Evolutionary conservation across 2,797 vertebrate species (phyloP).

Genomic region (Otolemur crassicaudatus): DNA sequence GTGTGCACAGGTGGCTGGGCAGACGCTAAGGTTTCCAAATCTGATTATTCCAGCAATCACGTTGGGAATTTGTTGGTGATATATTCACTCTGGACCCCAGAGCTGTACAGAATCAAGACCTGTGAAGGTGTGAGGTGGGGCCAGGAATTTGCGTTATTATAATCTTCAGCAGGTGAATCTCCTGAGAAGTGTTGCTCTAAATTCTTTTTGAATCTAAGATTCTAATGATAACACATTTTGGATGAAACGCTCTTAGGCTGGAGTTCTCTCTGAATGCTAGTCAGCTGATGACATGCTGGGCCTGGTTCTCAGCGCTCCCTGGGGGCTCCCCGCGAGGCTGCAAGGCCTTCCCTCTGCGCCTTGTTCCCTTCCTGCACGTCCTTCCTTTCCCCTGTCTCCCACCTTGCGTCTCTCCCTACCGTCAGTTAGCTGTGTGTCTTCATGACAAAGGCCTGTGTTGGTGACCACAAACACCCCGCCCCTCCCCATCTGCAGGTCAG

Average conservation of each 20-base stretch:
- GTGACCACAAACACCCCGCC: slow-evolving; percentile 41
- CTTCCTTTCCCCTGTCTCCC: background rate
- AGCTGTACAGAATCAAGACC: background rate
- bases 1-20: background rate
- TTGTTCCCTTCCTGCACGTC: background rate
- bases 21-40: background rate
- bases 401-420: background rate
- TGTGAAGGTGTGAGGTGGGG: background rate
- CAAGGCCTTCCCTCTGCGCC: too few species aligned
- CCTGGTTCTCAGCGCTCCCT: background rate
- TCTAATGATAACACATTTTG: background rate
- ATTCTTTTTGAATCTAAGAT: background rate
- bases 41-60: background rate
- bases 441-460: background rate
- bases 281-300: background rate
- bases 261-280: background rate
- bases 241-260: background rate
- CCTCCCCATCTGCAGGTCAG: slow-evolving; percentile 52
- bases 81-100: too few species aligned
- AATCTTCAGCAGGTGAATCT: background rate
- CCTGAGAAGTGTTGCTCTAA: background rate
- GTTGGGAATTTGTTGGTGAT: background rate
- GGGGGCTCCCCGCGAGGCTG: accelerated
- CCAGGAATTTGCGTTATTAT: background rate
- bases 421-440: background rate